phyloP scores from a whole-genome alignment of 2,797 vertebrate species.

The Sebastes cheni region DNA sequence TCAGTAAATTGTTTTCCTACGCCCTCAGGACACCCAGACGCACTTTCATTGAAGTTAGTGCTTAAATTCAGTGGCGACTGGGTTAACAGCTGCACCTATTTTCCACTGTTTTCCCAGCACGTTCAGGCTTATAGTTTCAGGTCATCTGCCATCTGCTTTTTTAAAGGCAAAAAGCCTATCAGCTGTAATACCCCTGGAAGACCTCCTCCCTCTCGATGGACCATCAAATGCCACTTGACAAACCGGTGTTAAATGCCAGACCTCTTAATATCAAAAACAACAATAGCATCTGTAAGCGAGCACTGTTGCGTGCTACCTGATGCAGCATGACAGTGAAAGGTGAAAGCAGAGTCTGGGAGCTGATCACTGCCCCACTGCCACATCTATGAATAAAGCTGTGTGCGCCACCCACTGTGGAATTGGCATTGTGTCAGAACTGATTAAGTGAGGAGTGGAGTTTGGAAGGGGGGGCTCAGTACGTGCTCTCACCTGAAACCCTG shows the following conservation, averaged over 20 bases:
- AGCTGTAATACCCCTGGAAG: slow-evolving; percentile 25
- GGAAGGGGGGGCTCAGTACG: slow-evolving; percentile 5
- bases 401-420: slow-evolving; percentile 66
- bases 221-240: slow-evolving; percentile 18
- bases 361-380: slow-evolving; percentile 57
- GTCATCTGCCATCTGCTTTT: slow-evolving; percentile 36
- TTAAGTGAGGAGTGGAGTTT: slow-evolving; percentile 51
- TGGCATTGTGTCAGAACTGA: slow-evolving; percentile 71
- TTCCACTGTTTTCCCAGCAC: not conserved
- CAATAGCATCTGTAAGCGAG: slow-evolving; percentile 28
- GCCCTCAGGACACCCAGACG: slow-evolving; percentile 52
- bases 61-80: slow-evolving; percentile 48
- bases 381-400: slow-evolving; percentile 56
- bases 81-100: slow-evolving; percentile 55
- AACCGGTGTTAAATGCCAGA: slow-evolving; percentile 34
- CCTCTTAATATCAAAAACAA: slow-evolving; percentile 43
- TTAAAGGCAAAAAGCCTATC: slow-evolving; percentile 25
- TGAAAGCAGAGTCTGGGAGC: slow-evolving; percentile 32
- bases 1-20: slow-evolving; percentile 69
- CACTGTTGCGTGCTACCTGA: slow-evolving; percentile 26
- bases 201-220: slow-evolving; percentile 21
- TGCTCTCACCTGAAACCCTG: slow-evolving; percentile 71
- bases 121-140: slow-evolving; percentile 37
- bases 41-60: slow-evolving; percentile 60
- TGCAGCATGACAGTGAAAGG: slow-evolving; percentile 16